Percentiles rank a stretch among this genome's conserved stretches.
phyloP scores from a whole-genome alignment of 2,888 invertebrate species.

The Allophyes oxyacanthae region DNA sequence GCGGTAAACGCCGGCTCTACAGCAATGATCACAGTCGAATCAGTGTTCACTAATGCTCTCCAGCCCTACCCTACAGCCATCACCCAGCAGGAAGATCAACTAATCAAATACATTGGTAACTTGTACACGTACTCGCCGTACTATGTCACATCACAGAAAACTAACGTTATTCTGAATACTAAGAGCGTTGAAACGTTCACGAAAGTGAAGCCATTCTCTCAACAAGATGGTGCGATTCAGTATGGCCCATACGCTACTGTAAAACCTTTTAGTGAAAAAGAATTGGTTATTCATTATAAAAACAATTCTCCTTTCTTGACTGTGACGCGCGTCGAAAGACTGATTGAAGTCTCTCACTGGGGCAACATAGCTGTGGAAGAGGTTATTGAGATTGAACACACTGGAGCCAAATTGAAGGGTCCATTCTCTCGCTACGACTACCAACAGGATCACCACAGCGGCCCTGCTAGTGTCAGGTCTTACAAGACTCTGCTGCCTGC shows the following conservation, averaged over 20 bases:
- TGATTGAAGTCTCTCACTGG: slow-evolving; percentile 99
- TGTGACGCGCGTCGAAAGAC: slow-evolving; percentile 95
- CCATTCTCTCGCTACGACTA: slow-evolving; percentile 99
- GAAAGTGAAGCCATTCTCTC: slow-evolving; percentile 94
- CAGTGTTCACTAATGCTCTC: slow-evolving; percentile 93
- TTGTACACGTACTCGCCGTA: slow-evolving; percentile 96
- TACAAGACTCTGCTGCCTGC: slow-evolving; percentile 96
- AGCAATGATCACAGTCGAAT: slow-evolving; percentile 91
- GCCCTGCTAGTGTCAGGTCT: slow-evolving; percentile 96
- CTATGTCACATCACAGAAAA: slow-evolving; percentile 93
- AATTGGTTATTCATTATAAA: slow-evolving; percentile 96
- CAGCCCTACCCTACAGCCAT: slow-evolving; percentile 96
- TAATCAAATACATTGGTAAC: slow-evolving; percentile 96
- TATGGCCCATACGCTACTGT: slow-evolving; percentile 97
- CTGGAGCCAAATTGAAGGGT: slow-evolving; percentile 97
- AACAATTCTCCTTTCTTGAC: slow-evolving; percentile 99
- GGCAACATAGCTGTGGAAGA: slow-evolving; percentile 99
- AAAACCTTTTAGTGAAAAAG: slow-evolving; percentile 89
- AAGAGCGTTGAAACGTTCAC: slow-evolving; percentile 95
- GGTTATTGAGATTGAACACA: slow-evolving; percentile 96
- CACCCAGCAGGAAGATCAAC: slow-evolving; percentile 97
- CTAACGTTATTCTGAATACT: slow-evolving; percentile 93
- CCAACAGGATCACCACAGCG: slow-evolving; percentile 96
- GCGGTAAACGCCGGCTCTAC: slow-evolving; percentile 89
- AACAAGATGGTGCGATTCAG: slow-evolving; percentile 93